Base-by-base conservation (phyloP, 2,888 invertebrate genomes). In the Idaea aversata region DNA sequence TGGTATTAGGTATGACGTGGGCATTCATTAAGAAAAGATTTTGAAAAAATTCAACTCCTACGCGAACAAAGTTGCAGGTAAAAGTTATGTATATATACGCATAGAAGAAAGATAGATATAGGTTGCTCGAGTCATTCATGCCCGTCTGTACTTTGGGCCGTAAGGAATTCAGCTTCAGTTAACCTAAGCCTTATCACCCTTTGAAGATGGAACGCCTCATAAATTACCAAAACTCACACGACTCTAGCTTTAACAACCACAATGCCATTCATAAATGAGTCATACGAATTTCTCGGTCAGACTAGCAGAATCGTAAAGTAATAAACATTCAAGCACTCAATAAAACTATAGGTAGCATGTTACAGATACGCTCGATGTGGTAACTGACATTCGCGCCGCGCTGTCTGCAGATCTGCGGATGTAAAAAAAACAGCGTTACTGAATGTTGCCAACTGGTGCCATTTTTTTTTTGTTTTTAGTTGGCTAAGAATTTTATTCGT, bases 311-410 rank as follows among this genome's bases (percentile, higher is more conserved):
- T 13, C 63, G 63, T 35, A 25, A 61, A 47, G 16, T 61, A 61
- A 35, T 36, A 61, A 62, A 38, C 61, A 34, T 59, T 61, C 57
- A 35, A 64, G 64, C 34, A 34, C 61, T 38, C 47, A 47, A 47
- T 47, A 47, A 47, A 13, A 47, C 47, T 47, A 47, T 47, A 47
- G 47, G 15, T n/a, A 68, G 65, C 62, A 63, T 73, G 73, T 81
- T 79, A 75, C 75, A 74, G 78, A 81, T 47, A 47, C 47, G 47
- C 10, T 47, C 13, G 3, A 78, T 75, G 75, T 76, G 76, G 74
- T 77, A 83, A 66, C 85, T 85, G 88, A 84, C 82, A 87, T 87
- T 87, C 83, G 87, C 91, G 90, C 90, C 91, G 86, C 77, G 86
- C 90, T 79, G 91, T 91, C 91, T 91, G 85, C 75, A 72, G 74